Conservation (phyloP, 1,140 invertebrate genomes). For the Aphidius ervi region DNA sequence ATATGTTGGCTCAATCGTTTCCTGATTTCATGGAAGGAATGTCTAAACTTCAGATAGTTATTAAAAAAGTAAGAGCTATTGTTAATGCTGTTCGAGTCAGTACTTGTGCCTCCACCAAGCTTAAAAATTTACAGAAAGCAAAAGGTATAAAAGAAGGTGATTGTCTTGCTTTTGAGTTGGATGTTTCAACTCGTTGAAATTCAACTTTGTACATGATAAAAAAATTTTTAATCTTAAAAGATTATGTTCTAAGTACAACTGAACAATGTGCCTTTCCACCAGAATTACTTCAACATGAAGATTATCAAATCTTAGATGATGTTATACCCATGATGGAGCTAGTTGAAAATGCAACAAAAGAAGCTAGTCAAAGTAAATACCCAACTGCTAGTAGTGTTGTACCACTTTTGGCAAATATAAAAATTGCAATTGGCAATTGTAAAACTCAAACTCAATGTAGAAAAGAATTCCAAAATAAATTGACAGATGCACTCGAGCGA, state of each 20-base stretch:
- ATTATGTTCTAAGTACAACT: constrained; percentile 34
- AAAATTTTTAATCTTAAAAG: constrained; percentile 38
- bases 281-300: constrained; percentile 34
- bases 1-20: constrained; percentile 35
- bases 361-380: constrained; percentile 10
- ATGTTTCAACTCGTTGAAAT: constrained; percentile 25
- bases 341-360: constrained; percentile 21
- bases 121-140: constrained; percentile 24
- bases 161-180: constrained; percentile 21
- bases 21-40: constrained; percentile 6
- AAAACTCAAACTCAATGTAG: neutral
- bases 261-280: constrained; percentile 36
- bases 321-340: constrained; percentile 16
- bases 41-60: neutral
- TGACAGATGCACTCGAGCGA: constrained; percentile 4
- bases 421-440: neutral
- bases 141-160: constrained; percentile 23
- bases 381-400: constrained; percentile 9
- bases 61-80: constrained; percentile 4
- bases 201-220: constrained; percentile 40
- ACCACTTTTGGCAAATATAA: constrained; percentile 10
- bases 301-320: constrained; percentile 30
- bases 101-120: constrained; percentile 22
- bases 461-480: constrained; percentile 17
- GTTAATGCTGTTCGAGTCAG: neutral